A percentile compares a stretch with the other conserved stretches of the same genome.
phyloP scores from a whole-genome alignment of 1,140 invertebrate species.

The Rhyzopertha dominica region DNA sequence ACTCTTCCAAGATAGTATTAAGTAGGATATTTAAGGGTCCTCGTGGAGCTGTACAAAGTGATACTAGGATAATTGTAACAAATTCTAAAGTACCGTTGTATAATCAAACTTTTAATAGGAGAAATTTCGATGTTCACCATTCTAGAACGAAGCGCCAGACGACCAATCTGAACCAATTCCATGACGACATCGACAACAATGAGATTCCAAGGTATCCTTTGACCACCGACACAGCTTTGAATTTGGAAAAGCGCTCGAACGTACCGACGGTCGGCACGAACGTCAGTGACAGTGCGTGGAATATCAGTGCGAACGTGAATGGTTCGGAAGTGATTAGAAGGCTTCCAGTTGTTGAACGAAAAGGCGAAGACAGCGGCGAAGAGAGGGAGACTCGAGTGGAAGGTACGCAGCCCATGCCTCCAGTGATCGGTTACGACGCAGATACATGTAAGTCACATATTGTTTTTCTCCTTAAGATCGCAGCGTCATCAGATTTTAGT shows the following conservation, averaged over 20 bases:
- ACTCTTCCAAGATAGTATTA: constrained; percentile 36
- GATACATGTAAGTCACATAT: constrained; percentile 31
- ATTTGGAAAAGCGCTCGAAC: constrained; percentile 10
- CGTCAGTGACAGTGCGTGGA: constrained; percentile 12
- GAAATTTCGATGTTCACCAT: constrained; percentile 1
- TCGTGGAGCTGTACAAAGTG: constrained; percentile 25
- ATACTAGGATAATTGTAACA: constrained; percentile 26
- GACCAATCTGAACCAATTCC: background rate
- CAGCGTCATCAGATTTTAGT: no score
- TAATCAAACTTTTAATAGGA: constrained; percentile 14
- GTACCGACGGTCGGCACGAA: constrained; percentile 12
- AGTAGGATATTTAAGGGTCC: constrained; percentile 24
- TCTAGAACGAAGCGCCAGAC: constrained; percentile 5
- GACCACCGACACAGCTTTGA: background rate
- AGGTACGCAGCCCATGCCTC: constrained; percentile 31
- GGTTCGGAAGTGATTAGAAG: constrained; percentile 10
- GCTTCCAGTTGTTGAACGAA: constrained; percentile 14
- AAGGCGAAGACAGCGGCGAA: constrained; percentile 9
- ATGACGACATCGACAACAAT: constrained; percentile 2
- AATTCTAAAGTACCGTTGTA: constrained; percentile 21
- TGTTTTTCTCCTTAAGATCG: constrained; percentile 3
- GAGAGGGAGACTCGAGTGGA: constrained; percentile 10
- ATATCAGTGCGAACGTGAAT: constrained; percentile 18
- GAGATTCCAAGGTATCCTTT: constrained; percentile 1
- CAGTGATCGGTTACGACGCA: constrained; percentile 25